Base-by-base conservation (phyloP, 2,113 vertebrate genomes). In the Onychostruthus taczanowskii region DNA sequence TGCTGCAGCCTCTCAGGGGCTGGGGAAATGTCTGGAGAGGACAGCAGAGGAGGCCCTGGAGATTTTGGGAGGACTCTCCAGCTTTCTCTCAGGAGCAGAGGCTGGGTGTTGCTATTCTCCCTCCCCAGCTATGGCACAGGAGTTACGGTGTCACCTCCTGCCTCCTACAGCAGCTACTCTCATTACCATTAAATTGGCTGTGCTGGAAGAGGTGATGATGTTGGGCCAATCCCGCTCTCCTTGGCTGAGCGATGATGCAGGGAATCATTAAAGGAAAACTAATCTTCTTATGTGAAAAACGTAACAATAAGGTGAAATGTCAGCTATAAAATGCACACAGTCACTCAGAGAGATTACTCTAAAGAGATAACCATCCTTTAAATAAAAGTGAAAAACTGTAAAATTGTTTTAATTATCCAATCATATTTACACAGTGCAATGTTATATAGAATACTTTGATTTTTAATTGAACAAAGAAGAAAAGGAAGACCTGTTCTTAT, bases 361-460 rank as follows among this genome's bases (percentile, higher is more conserved):
- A 21, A 94, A 88, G 82, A 75, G 78, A 64, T 56, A 94, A 79
- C 26, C 5, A 64, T 58, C 35, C 50, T 86, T 90, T 73, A 84
- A 73, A 68, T 66, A 74, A 87, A 87, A 85, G 46, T 50, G 49
- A 90, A 87, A 59, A 91, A 74, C 46, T 80, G 19, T 53, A 80
- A 74, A 80, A 85, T 85, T 56, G 41, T 79, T 82, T 90, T 82
- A 83, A 90, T 90, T 88, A 90, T 58, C n/a, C n/a, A 58, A 58
- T 82, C 46, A 64, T 3, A 0, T 80, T 90, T 73, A 58, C 61
- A 89, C 49, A 35, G 28, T 62, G n/a, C 62, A 93, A 73, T 66
- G 27, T 26, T 39, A 62, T 21, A 44, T 21, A 56, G 22, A 87
- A 78, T 39, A 39, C 33, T 33, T 59, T 7, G 39, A 72, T 49